Evolutionary conservation across 2,888 invertebrate genomes (phyloP).

Genomic region (Epinotia bilunana): DNA sequence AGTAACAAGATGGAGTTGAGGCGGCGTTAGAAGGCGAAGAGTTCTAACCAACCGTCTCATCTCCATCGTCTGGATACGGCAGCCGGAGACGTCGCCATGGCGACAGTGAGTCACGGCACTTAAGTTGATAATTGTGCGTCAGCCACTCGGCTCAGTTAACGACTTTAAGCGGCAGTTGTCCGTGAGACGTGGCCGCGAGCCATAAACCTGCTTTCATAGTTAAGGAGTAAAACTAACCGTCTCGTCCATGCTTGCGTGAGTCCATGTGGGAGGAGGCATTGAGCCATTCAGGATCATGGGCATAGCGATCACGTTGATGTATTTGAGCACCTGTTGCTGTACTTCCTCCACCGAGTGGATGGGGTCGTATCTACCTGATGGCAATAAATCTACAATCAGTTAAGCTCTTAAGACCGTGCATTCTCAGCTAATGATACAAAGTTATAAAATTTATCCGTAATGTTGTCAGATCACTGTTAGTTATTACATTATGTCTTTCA

Average conservation of each 20-base stretch:
- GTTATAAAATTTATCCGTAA: no score
- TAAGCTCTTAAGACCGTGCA: neutral
- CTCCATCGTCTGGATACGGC: no score
- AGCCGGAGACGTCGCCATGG: no score
- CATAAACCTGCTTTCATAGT: neutral
- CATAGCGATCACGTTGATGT: conserved; percentile 96
- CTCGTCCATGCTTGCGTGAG: conserved; percentile 95
- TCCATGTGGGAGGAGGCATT: conserved; percentile 95
- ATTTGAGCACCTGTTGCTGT: conserved; percentile 97
- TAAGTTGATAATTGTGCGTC: neutral
- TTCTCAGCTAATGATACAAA: no score
- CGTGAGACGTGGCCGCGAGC: neutral
- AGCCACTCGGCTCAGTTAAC: neutral
- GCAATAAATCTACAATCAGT: neutral
- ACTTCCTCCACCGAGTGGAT: conserved; percentile 98
- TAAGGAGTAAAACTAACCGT: conserved; percentile 84
- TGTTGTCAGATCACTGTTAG: no score
- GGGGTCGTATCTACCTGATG: conserved; percentile 85
- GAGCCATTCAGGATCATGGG: conserved; percentile 90
- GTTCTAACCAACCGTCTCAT: no score
- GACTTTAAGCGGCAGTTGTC: neutral
- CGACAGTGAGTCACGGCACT: no score
- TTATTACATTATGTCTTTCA: no score
- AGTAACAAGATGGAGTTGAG: neutral
- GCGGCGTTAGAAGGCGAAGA: neutral